A percentile compares a stretch with the other conserved stretches of the same genome.
These are phyloP conservation scores for Zaprionus nigranus DNA, from an alignment of 1,140 invertebrate species.

Conservation along the genomic window DNA sequence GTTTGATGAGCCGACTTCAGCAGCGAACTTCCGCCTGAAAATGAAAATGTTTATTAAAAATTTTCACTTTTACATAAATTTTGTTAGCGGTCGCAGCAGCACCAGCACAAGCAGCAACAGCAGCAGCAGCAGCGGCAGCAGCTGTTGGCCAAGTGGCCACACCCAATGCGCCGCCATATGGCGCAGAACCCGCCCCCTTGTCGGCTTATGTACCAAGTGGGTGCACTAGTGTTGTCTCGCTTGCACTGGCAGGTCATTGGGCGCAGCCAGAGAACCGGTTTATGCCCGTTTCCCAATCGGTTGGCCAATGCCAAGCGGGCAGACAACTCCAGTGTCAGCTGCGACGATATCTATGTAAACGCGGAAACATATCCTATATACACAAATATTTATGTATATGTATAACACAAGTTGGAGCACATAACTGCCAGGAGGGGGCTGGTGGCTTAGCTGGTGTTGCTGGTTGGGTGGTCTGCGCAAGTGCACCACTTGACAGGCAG, in stretches of 20 bases:
- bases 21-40: slow-evolving; percentile 69
- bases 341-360: slow-evolving; percentile 17
- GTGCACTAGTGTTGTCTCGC: slow-evolving; percentile 57
- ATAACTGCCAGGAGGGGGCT: background rate
- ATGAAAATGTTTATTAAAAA: slow-evolving; percentile 82
- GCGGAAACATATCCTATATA: slow-evolving; percentile 12
- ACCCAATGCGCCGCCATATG: slow-evolving; percentile 58
- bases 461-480: slow-evolving; percentile 51
- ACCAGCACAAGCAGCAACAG: slow-evolving; percentile 13
- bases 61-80: slow-evolving; percentile 81
- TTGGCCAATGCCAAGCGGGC: slow-evolving; percentile 61
- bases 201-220: slow-evolving; percentile 48
- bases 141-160: slow-evolving; percentile 65
- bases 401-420: background rate
- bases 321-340: slow-evolving; percentile 52
- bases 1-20: slow-evolving; percentile 66
- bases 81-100: slow-evolving; percentile 3
- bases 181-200: slow-evolving; percentile 49
- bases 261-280: slow-evolving; percentile 51
- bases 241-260: slow-evolving; percentile 53
- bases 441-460: slow-evolving; percentile 12
- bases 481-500: slow-evolving; percentile 67
- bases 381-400: slow-evolving; percentile 17
- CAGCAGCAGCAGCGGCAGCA: slow-evolving; percentile 34
- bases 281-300: slow-evolving; percentile 28